phyloP scores from a whole-genome alignment of 2,888 invertebrate genomes.

The Colletes collaris region DNA sequence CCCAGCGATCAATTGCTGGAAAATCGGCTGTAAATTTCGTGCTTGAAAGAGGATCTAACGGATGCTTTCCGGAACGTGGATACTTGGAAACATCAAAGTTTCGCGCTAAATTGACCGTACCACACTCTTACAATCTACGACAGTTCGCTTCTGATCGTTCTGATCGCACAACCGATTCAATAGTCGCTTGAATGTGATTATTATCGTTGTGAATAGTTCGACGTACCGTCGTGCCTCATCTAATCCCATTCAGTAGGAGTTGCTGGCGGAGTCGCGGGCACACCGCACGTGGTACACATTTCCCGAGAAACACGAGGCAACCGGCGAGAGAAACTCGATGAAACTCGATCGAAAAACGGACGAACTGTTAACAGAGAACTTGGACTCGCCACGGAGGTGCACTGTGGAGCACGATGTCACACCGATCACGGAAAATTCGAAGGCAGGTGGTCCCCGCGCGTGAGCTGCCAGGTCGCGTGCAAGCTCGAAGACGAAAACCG shows the following conservation, averaged over 20 bases:
- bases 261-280: conserved; percentile 62
- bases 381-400: not conserved
- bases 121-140: no score
- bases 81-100: no score
- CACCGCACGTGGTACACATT: conserved; percentile 66
- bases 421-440: not conserved
- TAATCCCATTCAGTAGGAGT: conserved; percentile 61
- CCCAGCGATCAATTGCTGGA: conserved; percentile 36
- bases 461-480: conserved; percentile 29
- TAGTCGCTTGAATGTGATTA: no score
- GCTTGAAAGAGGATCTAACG: no score
- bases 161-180: no score
- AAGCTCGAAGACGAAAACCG: conserved; percentile 38
- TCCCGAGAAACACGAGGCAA: conserved; percentile 39
- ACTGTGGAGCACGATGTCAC: not conserved
- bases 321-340: not conserved
- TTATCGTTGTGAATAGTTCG: conserved; percentile 18
- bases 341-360: not conserved
- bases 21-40: conserved; percentile 48
- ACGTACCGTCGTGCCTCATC: conserved; percentile 63
- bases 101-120: no score
- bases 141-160: no score
- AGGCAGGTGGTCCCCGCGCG: conserved; percentile 31
- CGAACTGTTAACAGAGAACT: not conserved
- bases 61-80: no score